Percentiles rank a stretch among this genome's conserved stretches.
phyloP scores from a whole-genome alignment of 2,888 invertebrate species.

The Muscina levida region DNA sequence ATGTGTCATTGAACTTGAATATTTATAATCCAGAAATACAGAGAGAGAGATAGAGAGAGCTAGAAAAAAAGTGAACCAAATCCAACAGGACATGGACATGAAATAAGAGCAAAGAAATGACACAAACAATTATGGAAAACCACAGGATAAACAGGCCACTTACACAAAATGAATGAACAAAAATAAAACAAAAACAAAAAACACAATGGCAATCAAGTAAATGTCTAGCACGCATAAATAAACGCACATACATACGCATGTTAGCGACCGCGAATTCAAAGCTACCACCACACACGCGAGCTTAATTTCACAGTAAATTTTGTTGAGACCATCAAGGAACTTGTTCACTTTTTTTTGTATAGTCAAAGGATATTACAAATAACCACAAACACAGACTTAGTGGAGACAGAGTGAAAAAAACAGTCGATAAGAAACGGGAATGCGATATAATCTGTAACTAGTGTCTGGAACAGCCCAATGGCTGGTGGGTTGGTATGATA shows the following conservation, averaged over 20 bases:
- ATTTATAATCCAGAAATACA: background rate
- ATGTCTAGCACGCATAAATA: background rate
- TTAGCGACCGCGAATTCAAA: no score
- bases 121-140: constrained; percentile 21
- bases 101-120: constrained; percentile 5
- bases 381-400: background rate
- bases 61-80: background rate
- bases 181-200: no score
- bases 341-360: background rate
- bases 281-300: background rate
- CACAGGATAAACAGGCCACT: constrained; percentile 32
- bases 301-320: background rate
- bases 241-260: background rate
- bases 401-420: background rate
- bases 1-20: constrained; percentile 12
- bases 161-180: background rate
- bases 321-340: constrained; percentile 10
- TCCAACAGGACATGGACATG: background rate
- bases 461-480: background rate
- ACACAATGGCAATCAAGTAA: background rate
- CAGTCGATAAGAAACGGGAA: background rate
- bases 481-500: background rate
- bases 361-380: background rate
- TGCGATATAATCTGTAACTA: background rate
- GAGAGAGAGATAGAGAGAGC: background rate